phyloP scores from a whole-genome alignment of 2,888 invertebrate species.

The Eristalinus aeneus region DNA sequence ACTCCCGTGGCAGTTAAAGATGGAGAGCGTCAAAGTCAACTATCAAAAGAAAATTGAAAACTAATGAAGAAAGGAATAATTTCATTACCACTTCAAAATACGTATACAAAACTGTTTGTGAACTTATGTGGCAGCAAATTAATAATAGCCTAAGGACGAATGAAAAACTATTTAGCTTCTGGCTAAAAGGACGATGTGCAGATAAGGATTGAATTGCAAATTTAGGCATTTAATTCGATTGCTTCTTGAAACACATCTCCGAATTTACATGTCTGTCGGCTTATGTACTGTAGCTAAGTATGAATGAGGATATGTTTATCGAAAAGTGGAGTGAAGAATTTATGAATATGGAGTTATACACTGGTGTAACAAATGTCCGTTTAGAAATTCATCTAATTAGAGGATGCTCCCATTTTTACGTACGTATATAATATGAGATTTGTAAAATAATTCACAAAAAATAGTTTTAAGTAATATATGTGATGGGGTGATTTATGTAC shows the following conservation, averaged over 20 bases:
- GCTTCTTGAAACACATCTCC: background rate
- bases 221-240: background rate
- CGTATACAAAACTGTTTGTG: conserved; percentile 40
- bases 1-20: conserved; percentile 44
- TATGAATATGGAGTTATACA: too few relatives aligned
- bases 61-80: conserved; percentile 66
- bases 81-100: conserved; percentile 46
- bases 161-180: background rate
- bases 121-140: conserved; percentile 2
- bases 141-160: background rate
- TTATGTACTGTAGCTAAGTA: too few relatives aligned
- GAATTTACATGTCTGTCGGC: too few relatives aligned
- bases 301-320: too few relatives aligned
- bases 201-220: background rate
- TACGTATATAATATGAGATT: too few relatives aligned
- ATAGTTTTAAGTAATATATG: too few relatives aligned
- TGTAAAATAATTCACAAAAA: too few relatives aligned
- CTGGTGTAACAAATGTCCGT: too few relatives aligned
- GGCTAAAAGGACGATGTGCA: background rate
- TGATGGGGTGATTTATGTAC: too few relatives aligned
- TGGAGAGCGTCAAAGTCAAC: conserved; percentile 42
- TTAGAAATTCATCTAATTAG: too few relatives aligned
- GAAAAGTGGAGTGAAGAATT: too few relatives aligned
- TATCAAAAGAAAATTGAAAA: conserved; percentile 63
- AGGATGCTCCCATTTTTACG: too few relatives aligned